Conservation (phyloP, 2,113 vertebrate species). For the Calyptomena viridis region DNA sequence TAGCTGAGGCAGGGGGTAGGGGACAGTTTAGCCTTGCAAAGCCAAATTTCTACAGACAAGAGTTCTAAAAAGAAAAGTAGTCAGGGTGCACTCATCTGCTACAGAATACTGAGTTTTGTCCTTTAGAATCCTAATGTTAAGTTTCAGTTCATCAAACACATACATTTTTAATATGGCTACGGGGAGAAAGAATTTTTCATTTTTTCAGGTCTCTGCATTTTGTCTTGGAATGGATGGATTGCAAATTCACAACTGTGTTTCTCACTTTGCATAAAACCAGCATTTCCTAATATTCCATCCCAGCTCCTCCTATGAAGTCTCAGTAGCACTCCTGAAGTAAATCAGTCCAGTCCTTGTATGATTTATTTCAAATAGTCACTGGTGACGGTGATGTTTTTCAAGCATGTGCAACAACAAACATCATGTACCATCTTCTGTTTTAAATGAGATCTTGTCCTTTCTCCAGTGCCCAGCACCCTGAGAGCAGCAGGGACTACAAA, state of each 20-base stretch:
- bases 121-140: neutral
- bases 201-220: neutral
- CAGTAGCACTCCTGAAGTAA: neutral
- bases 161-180: neutral
- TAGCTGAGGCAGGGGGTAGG: neutral
- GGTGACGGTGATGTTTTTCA: neutral
- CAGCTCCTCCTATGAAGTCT: neutral
- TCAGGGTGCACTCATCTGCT: neutral
- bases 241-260: neutral
- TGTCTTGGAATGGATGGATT: neutral
- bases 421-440: neutral
- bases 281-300: neutral
- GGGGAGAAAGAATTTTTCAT: neutral
- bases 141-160: neutral
- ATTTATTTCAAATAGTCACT: neutral
- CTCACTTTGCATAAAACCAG: neutral
- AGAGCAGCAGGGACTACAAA: neutral
- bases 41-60: neutral
- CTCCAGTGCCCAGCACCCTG: neutral
- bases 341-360: neutral
- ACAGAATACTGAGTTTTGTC: neutral
- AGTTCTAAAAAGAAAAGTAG: neutral
- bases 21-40: neutral
- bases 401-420: neutral
- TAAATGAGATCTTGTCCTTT: neutral